A percentile compares a stretch with the other conserved stretches of the same genome.
Conservation (phyloP, 2,797 vertebrate genomes). For the Spea hammondii region DNA sequence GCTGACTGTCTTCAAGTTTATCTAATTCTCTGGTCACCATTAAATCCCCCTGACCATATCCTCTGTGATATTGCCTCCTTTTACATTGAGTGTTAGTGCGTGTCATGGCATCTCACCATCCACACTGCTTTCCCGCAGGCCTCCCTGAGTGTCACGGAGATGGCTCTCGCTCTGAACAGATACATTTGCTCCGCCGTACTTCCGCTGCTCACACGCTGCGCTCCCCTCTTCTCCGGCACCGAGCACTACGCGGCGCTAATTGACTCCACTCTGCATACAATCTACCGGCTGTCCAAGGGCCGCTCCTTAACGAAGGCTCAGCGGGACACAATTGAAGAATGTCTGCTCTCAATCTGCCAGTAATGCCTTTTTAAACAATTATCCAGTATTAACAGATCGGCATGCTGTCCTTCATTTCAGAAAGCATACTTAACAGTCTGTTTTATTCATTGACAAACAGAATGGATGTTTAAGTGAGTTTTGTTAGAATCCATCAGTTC, state of each 20-base stretch:
- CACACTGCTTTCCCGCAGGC: conserved; percentile 70
- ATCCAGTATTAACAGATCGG: background rate
- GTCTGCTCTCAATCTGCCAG: conserved; percentile 92
- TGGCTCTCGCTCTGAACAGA: conserved; percentile 90
- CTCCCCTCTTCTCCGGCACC: conserved; percentile 90
- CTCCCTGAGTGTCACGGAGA: conserved; percentile 89
- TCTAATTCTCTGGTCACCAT: background rate
- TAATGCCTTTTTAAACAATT: conserved; percentile 62
- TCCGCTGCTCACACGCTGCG: conserved; percentile 90
- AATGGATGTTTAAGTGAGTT: too few species aligned
- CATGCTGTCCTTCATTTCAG: too few species aligned
- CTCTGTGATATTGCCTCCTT: background rate
- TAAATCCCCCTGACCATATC: background rate
- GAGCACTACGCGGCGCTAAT: conserved; percentile 88
- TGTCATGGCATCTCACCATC: background rate
- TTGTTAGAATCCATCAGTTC: too few species aligned
- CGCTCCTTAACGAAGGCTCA: conserved; percentile 97
- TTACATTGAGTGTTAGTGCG: background rate
- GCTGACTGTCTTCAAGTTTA: too few species aligned
- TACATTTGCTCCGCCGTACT: conserved; percentile 93
- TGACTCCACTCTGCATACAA: conserved; percentile 92
- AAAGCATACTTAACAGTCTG: too few species aligned
- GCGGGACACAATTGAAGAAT: conserved; percentile 95
- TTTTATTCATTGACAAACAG: too few species aligned
- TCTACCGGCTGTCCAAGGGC: conserved; percentile 95